Percentiles rank a stretch among this genome's conserved stretches.
Conservation (phyloP, 2,797 vertebrate species). For the Antennarius maculatus region DNA sequence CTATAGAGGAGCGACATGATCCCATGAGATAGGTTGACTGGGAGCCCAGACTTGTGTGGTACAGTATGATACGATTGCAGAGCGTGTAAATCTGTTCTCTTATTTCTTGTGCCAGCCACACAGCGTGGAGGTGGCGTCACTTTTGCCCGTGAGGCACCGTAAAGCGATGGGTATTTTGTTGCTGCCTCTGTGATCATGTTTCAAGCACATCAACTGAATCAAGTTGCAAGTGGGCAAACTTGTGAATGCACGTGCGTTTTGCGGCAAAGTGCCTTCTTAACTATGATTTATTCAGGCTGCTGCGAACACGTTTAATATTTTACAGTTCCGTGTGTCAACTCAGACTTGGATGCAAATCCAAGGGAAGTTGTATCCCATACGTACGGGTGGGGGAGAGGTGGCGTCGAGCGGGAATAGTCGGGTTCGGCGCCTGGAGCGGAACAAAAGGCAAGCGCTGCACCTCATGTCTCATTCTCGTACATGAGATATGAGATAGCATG, state of each 20-base stretch:
- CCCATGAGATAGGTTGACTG: constrained; percentile 26
- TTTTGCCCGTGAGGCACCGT: constrained; percentile 41
- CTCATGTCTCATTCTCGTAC: constrained; percentile 42
- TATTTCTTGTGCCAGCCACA: constrained; percentile 13
- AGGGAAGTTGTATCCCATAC: constrained; percentile 28
- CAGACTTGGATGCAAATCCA: constrained; percentile 38
- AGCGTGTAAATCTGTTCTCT: constrained; percentile 1
- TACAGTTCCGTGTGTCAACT: constrained; percentile 7
- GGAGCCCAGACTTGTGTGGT: constrained; percentile 12
- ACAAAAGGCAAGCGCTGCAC: constrained; percentile 57
- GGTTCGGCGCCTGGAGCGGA: constrained; percentile 51
- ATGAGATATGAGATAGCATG: constrained; percentile 37
- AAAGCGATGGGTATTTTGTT: constrained; percentile 24
- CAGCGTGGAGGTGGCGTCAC: constrained; percentile 1
- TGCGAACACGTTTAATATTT: constrained; percentile 13
- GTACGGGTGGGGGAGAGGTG: constrained; percentile 45
- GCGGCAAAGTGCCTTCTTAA: constrained; percentile 20
- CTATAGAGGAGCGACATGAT: constrained; percentile 28
- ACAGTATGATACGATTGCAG: constrained; percentile 19
- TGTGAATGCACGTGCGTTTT: constrained; percentile 29
- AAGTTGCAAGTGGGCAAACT: constrained; percentile 15
- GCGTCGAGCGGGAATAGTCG: constrained; percentile 49
- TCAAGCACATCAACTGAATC: constrained; percentile 25
- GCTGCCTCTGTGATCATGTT: constrained; percentile 41
- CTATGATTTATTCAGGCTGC: constrained; percentile 32